Conservation (phyloP, 2,113 vertebrate species). For the Saccopteryx bilineata region DNA sequence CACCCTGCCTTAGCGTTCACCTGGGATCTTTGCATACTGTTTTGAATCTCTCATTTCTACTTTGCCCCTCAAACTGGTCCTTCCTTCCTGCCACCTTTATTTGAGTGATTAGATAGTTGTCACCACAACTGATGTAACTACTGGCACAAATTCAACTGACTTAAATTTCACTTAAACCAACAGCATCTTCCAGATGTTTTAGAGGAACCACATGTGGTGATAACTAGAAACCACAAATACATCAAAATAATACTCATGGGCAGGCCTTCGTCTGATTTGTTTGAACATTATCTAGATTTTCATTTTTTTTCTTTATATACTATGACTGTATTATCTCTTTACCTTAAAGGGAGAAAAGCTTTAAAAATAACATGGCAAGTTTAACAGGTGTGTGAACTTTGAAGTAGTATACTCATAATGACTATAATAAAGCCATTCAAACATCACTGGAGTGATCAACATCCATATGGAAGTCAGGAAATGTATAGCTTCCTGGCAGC, state of each 20-base stretch:
- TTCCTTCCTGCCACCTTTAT: slow-evolving; percentile 79
- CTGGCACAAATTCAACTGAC: slow-evolving; percentile 64
- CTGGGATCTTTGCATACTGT: slow-evolving; percentile 13
- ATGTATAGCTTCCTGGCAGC: neutral
- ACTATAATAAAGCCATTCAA: slow-evolving; percentile 51
- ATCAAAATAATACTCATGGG: neutral
- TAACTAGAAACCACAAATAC: slow-evolving; percentile 54
- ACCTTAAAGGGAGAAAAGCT: neutral
- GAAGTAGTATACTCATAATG: slow-evolving; percentile 9
- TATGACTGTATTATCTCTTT: slow-evolving; percentile 35
- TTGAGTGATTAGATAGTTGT: slow-evolving; percentile 51
- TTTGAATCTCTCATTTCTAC: slow-evolving; percentile 61
- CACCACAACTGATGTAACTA: slow-evolving; percentile 60
- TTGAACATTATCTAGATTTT: slow-evolving; percentile 45
- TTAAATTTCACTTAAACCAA: slow-evolving; percentile 62
- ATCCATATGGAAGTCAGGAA: neutral
- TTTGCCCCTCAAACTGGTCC: slow-evolving; percentile 40
- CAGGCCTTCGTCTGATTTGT: slow-evolving; percentile 42
- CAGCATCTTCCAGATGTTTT: slow-evolving; percentile 71
- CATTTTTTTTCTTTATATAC: neutral
- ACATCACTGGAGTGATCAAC: slow-evolving; percentile 16
- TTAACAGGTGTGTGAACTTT: slow-evolving; percentile 45
- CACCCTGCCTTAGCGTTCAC: slow-evolving; percentile 13
- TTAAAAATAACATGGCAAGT: slow-evolving; percentile 20
- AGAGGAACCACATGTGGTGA: neutral